Evolutionary conservation across 2,113 vertebrate genomes (phyloP).

Genomic region (Oceanites oceanicus): DNA sequence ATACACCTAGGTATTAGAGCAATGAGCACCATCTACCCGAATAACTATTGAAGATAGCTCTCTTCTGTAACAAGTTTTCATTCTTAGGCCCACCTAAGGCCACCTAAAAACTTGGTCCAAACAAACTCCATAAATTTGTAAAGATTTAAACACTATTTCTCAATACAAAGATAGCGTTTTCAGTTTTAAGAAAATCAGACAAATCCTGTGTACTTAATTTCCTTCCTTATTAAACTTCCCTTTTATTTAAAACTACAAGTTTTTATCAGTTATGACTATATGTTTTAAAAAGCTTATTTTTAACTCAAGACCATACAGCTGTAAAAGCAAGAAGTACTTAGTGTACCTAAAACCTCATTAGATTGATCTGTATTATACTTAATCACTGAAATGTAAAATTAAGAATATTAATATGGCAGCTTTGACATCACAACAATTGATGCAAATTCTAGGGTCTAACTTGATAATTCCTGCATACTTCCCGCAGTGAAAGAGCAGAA

Average conservation of each 20-base stretch:
- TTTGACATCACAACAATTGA: slow-evolving; percentile 74
- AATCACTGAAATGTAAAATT: slow-evolving; percentile 68
- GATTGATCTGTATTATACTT: slow-evolving; percentile 68
- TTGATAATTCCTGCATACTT: slow-evolving; percentile 68
- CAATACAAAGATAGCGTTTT: fast-evolving
- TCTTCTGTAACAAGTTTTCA: background rate
- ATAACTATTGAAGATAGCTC: background rate
- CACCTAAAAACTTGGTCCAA: background rate
- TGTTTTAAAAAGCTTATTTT: slow-evolving; percentile 36
- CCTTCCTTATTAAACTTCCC: background rate
- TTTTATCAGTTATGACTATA: slow-evolving; percentile 23
- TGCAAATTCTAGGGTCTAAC: slow-evolving; percentile 72
- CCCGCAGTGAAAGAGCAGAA: slow-evolving; percentile 44
- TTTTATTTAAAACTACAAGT: background rate
- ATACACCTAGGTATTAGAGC: background rate
- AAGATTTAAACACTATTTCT: background rate
- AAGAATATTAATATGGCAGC: slow-evolving; percentile 73
- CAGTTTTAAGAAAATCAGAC: background rate
- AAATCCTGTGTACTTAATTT: background rate
- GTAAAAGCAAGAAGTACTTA: slow-evolving; percentile 12
- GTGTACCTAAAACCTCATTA: slow-evolving; percentile 53
- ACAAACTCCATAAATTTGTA: background rate
- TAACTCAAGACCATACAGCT: slow-evolving; percentile 17
- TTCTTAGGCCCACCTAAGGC: background rate
- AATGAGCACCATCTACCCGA: background rate